Evolutionary conservation across 2,797 vertebrate genomes (phyloP).

Genomic region (Sarcoramphus papa): DNA sequence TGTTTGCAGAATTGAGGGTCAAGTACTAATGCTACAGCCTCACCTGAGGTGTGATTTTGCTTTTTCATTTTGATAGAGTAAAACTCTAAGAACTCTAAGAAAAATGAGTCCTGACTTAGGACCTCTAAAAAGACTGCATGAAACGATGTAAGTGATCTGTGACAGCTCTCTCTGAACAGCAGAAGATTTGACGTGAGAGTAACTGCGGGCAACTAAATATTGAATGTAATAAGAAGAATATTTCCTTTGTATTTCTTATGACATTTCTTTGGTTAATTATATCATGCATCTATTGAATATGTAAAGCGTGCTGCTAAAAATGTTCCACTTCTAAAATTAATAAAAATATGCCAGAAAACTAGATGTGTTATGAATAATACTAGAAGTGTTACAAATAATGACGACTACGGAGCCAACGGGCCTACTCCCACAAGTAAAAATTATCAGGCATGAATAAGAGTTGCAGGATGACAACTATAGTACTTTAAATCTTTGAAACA

Average conservation of each 20-base stretch:
- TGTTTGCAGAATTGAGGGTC: neutral
- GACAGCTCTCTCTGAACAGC: neutral
- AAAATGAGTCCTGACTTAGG: neutral
- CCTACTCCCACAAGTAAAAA: conserved; percentile 28
- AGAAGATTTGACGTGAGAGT: neutral
- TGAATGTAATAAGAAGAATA: conserved; percentile 3
- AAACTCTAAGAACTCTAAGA: neutral
- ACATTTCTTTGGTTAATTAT: conserved; percentile 44
- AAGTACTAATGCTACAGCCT: neutral
- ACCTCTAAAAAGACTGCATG: neutral
- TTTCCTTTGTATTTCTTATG: conserved; percentile 24
- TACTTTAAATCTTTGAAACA: conserved; percentile 6
- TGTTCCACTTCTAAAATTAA: conserved; percentile 32
- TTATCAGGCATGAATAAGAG: conserved; percentile 25
- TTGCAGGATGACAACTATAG: neutral
- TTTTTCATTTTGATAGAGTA: neutral
- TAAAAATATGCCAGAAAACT: conserved; percentile 22
- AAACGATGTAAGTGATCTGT: neutral
- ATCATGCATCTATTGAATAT: conserved; percentile 28
- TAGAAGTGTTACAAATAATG: conserved; percentile 44
- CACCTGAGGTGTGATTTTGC: neutral
- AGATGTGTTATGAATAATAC: conserved; percentile 38
- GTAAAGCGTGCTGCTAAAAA: conserved; percentile 27
- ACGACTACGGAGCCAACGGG: neutral
- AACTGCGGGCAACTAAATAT: conserved; percentile 18